Evolutionary conservation across 1,140 invertebrate species (phyloP).

Genomic region (Harpegnathos saltator): DNA sequence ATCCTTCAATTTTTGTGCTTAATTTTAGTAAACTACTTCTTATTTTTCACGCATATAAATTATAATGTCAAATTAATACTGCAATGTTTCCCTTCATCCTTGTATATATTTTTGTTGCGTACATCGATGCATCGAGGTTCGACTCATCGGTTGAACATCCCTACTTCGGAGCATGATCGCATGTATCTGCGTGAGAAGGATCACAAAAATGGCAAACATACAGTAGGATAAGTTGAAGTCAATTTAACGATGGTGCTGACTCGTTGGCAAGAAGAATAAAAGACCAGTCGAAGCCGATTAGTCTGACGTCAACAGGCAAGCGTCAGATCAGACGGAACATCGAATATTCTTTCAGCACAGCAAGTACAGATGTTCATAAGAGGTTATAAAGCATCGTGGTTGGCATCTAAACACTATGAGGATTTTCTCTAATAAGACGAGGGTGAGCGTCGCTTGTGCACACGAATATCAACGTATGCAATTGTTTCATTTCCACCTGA

Average conservation of each 20-base stretch:
- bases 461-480: conserved; percentile 44
- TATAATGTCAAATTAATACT: no score
- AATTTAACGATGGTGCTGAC: background rate
- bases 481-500: conserved; percentile 29
- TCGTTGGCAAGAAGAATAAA: background rate
- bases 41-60: no score
- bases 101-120: no score
- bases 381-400: conserved; percentile 65
- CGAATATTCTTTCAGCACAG: background rate
- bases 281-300: conserved; percentile 2
- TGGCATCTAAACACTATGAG: conserved; percentile 64
- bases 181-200: no score
- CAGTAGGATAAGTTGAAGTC: background rate
- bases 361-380: background rate
- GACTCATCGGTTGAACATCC: no score
- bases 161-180: no score
- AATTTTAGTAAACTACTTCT: no score
- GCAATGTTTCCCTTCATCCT: no score
- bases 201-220: background rate
- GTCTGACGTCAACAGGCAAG: background rate
- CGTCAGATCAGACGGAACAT: background rate
- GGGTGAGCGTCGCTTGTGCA: conserved; percentile 24
- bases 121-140: no score
- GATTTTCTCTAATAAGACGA: conserved; percentile 53
- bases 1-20: no score